phyloP scores from a whole-genome alignment of 2,113 vertebrate species.

The Machaerirhynchus nigripectus region DNA sequence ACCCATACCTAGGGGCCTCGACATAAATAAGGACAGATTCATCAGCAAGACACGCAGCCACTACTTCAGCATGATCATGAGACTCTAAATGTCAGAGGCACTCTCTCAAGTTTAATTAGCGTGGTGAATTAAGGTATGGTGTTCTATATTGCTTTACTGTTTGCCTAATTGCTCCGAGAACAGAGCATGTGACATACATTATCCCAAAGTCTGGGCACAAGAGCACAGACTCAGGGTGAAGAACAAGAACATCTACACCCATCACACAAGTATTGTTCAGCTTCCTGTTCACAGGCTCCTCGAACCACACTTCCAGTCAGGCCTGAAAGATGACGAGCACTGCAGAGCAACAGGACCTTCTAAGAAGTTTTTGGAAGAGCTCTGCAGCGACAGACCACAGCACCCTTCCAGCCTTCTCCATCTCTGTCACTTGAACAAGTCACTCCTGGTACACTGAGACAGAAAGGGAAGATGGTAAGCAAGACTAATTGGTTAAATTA shows the following conservation, averaged over 20 bases:
- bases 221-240: neutral
- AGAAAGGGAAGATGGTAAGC: neutral
- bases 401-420: neutral
- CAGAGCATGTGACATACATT: neutral
- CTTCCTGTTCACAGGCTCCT: neutral
- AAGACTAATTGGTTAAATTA: neutral
- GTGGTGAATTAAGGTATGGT: neutral
- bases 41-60: neutral
- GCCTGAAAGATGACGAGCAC: neutral
- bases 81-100: conserved; percentile 3
- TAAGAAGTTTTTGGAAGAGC: neutral
- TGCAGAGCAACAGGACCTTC: neutral
- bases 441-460: neutral
- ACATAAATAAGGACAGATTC: neutral
- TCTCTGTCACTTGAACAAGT: neutral
- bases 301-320: neutral
- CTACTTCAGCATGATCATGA: neutral
- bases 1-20: neutral
- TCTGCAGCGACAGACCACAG: neutral
- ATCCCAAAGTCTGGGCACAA: neutral
- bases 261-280: neutral
- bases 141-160: neutral
- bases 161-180: neutral
- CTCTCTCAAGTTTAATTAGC: conserved; percentile 25
- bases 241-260: neutral